A percentile compares a stretch with the other conserved stretches of the same genome.
phyloP scores from a whole-genome alignment of 2,888 invertebrate species.

The Mechanitis mazaeus region DNA sequence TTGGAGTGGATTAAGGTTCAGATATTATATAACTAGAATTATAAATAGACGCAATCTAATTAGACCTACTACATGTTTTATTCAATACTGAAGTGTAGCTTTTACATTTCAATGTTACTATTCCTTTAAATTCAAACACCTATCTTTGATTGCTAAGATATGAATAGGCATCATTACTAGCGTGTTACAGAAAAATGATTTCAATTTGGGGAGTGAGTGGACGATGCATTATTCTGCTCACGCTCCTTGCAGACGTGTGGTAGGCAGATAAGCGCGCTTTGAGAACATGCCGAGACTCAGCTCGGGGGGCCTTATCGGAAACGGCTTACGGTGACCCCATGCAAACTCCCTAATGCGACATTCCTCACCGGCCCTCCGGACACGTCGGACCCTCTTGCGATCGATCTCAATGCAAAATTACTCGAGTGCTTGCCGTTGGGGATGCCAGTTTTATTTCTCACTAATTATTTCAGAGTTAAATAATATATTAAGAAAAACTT shows the following conservation, averaged over 20 bases:
- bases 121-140: not conserved
- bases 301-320: constrained; percentile 73
- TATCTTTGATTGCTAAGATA: constrained; percentile 7
- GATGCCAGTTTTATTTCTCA: constrained; percentile 58
- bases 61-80: too few species aligned
- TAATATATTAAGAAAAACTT: too few species aligned
- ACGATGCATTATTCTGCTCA: constrained; percentile 66
- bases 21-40: too few species aligned
- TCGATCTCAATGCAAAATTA: constrained; percentile 74
- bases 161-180: constrained; percentile 26
- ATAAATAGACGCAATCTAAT: too few species aligned
- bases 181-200: constrained; percentile 55
- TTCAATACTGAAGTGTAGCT: not conserved
- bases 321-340: constrained; percentile 76
- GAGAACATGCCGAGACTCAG: constrained; percentile 53
- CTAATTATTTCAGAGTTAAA: constrained; percentile 53
- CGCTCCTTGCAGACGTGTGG: constrained; percentile 64
- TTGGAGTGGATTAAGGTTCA: too few species aligned
- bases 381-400: constrained; percentile 46
- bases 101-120: not conserved
- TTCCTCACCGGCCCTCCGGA: constrained; percentile 51
- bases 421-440: constrained; percentile 45
- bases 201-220: constrained; percentile 56
- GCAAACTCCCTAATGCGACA: constrained; percentile 73
- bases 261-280: constrained; percentile 66